phyloP scores from a whole-genome alignment of 2,797 vertebrate genomes.

The Pampus argenteus region DNA sequence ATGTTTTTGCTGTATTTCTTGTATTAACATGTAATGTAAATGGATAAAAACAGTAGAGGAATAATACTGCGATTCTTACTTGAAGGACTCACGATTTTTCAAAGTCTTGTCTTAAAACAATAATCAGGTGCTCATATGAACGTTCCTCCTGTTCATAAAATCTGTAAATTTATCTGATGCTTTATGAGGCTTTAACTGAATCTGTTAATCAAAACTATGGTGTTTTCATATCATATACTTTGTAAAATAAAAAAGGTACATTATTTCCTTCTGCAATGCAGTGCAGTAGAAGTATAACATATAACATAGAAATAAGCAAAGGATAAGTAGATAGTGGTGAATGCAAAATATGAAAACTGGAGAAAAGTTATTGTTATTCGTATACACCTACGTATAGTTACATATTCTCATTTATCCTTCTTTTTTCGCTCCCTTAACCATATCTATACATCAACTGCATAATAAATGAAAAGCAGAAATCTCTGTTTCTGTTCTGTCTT shows the following conservation, averaged over 20 bases:
- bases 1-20: no score
- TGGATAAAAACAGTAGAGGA: no score
- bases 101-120: no score
- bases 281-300: background rate
- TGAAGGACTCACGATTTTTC: no score
- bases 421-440: background rate
- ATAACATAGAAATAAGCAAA: slow-evolving; percentile 11
- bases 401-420: slow-evolving; percentile 41
- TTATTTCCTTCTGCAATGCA: background rate
- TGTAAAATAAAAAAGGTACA: background rate
- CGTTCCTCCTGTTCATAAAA: no score
- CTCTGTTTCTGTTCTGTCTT: slow-evolving; percentile 18
- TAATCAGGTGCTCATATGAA: no score
- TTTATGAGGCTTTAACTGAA: no score
- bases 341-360: slow-evolving; percentile 5
- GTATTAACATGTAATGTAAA: no score
- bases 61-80: no score
- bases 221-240: no score
- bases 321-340: background rate
- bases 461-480: slow-evolving; percentile 32
- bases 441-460: slow-evolving; percentile 26
- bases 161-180: no score
- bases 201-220: no score
- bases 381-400: slow-evolving; percentile 10
- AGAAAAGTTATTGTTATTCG: slow-evolving; percentile 31